Evolutionary conservation across 2,797 vertebrate genomes (phyloP), one percentile per base, ranked within the genome.

Genomic region (Chromobotia macracanthus): DNA sequence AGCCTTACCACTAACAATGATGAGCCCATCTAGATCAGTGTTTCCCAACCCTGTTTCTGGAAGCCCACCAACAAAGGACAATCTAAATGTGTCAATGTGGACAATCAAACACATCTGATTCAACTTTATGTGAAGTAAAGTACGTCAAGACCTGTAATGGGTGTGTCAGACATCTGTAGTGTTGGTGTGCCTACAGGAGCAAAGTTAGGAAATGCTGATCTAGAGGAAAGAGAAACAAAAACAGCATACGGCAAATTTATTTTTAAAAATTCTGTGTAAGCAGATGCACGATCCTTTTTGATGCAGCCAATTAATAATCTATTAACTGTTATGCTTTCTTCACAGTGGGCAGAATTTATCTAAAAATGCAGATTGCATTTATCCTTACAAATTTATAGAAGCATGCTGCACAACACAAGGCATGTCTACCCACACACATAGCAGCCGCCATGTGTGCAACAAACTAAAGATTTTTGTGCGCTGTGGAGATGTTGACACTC

Each of bases 331-430:
- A 55, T 2, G 28, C 35, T 35, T 58, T 44, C 35, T 38, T 23
- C 2, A 25, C 15, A 16, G 12, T 9, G 4, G 48, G 18, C 15
- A 11, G 12, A 9, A 46, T 60, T 6, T 0, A 9, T n/a, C 28
- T 73, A 3, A 48, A 73, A 73, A 31, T 31, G 31, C 31, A 31
- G 3, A 31, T 31, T 21, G 31, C 12, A 35, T 61, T 68, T 1
- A 74, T 63, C 9, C 50, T 64, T 56, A 75, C 35, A 21, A 53
- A 23, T 70, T 75, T 55, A 25, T 61, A 18, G 31, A 31, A 31
- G 51, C 48, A 63, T 16, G 56, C 21, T 19, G 56, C 18, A 50
- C 18, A 31, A 15, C 18, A 73, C 11, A 18, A 16, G 8, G 38
- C 13, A 48, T 13, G 16, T 60, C 10, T n/a, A 16, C 44, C 44